These are phyloP conservation scores for Montipora cactus DNA, from an alignment of 64 coral and sea anemone species.

Conservation along the genomic window DNA sequence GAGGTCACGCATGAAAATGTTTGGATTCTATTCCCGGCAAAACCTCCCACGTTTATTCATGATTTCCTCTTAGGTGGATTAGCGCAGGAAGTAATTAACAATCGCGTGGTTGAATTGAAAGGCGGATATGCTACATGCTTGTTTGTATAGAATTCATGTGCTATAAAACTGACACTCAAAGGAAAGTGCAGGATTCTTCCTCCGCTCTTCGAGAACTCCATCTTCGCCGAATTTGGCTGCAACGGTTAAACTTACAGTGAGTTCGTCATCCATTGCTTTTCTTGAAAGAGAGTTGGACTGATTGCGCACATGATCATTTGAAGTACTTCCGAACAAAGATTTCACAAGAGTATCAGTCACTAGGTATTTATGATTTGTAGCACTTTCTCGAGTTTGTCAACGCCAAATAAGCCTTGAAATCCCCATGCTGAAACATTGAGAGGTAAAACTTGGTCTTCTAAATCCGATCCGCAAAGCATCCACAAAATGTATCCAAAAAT, in stretches of 20 bases:
- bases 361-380: neutral
- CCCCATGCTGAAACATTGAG: neutral
- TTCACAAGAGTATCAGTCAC: neutral
- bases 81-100: conserved; percentile 34
- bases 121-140: conserved; percentile 17
- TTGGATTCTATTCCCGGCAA: neutral
- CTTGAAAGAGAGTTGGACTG: neutral
- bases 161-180: neutral
- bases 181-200: neutral
- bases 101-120: neutral
- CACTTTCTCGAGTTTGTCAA: neutral
- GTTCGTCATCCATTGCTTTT: no score
- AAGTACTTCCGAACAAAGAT: conserved; percentile 17
- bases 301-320: neutral
- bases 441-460: neutral
- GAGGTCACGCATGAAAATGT: neutral
- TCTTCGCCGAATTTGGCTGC: no score
- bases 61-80: conserved; percentile 24
- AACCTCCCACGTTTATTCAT: neutral
- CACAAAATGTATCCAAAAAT: neutral
- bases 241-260: no score
- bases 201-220: neutral
- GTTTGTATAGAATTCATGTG: conserved; percentile 19
- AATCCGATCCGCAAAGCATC: neutral
- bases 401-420: neutral